Percentiles rank a stretch among this genome's conserved stretches.
Conservation (phyloP, 2,797 vertebrate genomes). For the Nyctalus aviator region DNA sequence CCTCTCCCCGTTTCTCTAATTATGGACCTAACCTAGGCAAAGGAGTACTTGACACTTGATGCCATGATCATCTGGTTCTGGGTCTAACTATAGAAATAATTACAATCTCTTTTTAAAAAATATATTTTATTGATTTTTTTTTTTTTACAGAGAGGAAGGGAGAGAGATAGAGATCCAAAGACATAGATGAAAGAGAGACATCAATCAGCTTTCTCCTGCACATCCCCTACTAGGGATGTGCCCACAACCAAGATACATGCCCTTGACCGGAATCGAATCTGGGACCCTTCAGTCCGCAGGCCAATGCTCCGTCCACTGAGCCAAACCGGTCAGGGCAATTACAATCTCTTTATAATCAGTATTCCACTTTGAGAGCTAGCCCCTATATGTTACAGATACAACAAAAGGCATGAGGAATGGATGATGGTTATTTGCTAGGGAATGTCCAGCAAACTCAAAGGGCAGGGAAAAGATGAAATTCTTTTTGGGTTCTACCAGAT, state of each 20-base stretch:
- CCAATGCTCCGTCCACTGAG: too few relatives aligned
- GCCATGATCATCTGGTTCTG: not conserved
- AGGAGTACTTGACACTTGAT: not conserved
- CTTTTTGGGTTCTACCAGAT: not conserved
- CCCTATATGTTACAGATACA: not conserved
- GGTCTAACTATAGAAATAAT: slow-evolving; percentile 15
- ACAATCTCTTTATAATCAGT: not conserved
- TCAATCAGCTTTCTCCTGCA: too few relatives aligned
- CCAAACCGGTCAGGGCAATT: not conserved
- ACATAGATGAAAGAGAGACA: too few relatives aligned
- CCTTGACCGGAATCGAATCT: too few relatives aligned
- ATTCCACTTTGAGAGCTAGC: not conserved
- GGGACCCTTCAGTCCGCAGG: too few relatives aligned
- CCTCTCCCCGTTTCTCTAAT: not conserved
- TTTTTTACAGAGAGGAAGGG: too few relatives aligned
- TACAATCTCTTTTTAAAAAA: not conserved
- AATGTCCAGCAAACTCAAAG: not conserved
- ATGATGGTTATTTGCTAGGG: not conserved
- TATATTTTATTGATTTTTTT: too few relatives aligned
- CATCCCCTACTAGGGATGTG: too few relatives aligned
- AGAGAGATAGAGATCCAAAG: too few relatives aligned
- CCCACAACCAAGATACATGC: too few relatives aligned
- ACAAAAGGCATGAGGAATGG: not conserved
- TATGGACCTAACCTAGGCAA: not conserved
- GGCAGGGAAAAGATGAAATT: not conserved